Evolutionary conservation across 2,888 invertebrate species (phyloP).

Genomic region (Hyppa rectilinea): DNA sequence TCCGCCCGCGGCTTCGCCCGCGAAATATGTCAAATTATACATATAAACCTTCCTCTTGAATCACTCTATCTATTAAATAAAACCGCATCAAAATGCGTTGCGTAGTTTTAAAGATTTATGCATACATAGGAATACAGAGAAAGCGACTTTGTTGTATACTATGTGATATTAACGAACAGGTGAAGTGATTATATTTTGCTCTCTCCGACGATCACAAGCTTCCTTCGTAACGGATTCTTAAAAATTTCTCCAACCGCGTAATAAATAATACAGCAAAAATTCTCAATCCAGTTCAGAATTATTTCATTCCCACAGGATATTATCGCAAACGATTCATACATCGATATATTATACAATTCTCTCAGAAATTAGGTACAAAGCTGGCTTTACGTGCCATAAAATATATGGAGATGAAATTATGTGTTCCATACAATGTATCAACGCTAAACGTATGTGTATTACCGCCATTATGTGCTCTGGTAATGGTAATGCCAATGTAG

Average conservation of each 20-base stretch:
- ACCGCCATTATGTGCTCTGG: conserved; percentile 39
- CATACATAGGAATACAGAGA: no score
- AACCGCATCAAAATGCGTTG: no score
- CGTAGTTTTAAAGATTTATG: no score
- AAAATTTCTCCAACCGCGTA: background rate
- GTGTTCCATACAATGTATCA: conserved; percentile 61
- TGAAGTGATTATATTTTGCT: background rate
- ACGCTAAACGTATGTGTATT: conserved; percentile 46
- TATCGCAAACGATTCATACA: conserved; percentile 48
- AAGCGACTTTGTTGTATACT: no score
- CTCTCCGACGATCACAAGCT: background rate
- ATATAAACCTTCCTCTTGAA: no score
- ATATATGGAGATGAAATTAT: conserved; percentile 60
- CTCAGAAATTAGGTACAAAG: conserved; percentile 58
- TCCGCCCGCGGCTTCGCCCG: no score
- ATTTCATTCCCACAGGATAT: conserved; percentile 41
- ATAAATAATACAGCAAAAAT: conserved; percentile 21
- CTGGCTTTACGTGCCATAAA: conserved; percentile 60
- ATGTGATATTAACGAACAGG: background rate
- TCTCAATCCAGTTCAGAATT: conserved; percentile 11
- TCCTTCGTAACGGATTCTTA: background rate
- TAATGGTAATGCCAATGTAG: conserved; percentile 25
- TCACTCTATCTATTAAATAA: no score
- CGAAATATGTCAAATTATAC: no score
- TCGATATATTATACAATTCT: conserved; percentile 53